Evolutionary conservation across 2,888 invertebrate genomes (phyloP).

Genomic region (Catocala nupta): DNA sequence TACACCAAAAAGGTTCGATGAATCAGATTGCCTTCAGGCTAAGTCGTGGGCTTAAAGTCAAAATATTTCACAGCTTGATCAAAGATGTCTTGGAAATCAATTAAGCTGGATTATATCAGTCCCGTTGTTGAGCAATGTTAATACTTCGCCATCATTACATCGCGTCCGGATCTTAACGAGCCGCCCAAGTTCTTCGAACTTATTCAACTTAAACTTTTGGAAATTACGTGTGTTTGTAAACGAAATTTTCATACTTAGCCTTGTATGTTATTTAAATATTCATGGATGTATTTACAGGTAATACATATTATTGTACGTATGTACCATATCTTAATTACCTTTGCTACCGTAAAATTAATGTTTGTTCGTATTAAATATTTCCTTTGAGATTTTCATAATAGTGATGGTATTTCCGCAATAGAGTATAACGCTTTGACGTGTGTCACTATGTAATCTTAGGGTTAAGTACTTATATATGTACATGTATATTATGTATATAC

Average conservation of each 20-base stretch:
- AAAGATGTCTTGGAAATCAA: background rate
- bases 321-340: too few relatives aligned
- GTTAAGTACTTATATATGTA: too few relatives aligned
- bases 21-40: too few relatives aligned
- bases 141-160: constrained; percentile 34
- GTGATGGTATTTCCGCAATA: too few relatives aligned
- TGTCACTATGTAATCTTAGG: too few relatives aligned
- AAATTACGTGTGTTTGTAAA: background rate
- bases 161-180: constrained; percentile 30
- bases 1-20: too few relatives aligned
- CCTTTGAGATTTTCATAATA: too few relatives aligned
- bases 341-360: too few relatives aligned
- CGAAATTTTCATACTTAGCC: background rate
- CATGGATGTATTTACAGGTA: background rate
- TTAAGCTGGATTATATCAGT: background rate
- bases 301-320: background rate
- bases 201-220: background rate
- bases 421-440: too few relatives aligned
- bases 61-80: background rate
- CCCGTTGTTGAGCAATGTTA: constrained; percentile 5
- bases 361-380: too few relatives aligned
- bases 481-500: too few relatives aligned
- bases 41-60: background rate
- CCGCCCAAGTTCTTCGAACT: constrained; percentile 24
- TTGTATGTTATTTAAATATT: background rate